phyloP scores from a whole-genome alignment of 2,888 invertebrate species.

The Pseudolycoriella hygida region DNA sequence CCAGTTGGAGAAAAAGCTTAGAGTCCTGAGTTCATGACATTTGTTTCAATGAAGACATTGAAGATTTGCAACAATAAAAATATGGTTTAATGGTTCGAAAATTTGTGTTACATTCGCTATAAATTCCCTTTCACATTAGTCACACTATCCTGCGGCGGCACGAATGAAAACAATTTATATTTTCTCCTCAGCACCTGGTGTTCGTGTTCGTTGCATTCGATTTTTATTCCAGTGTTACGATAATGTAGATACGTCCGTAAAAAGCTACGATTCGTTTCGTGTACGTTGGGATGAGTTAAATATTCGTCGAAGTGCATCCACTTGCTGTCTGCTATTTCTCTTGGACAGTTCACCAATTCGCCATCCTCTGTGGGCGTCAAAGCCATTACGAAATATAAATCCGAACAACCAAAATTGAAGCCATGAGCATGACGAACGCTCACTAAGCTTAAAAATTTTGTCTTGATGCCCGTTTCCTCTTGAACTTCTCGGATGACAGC shows the following conservation, averaged over 20 bases:
- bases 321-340: constrained; percentile 57
- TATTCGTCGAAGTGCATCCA: constrained; percentile 74
- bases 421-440: constrained; percentile 63
- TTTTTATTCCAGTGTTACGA: constrained; percentile 37
- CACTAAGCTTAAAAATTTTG: constrained; percentile 57
- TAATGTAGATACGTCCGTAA: constrained; percentile 48
- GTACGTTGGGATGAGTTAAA: constrained; percentile 49
- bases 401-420: constrained; percentile 59
- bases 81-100: too few relatives aligned
- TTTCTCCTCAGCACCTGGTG: constrained; percentile 23
- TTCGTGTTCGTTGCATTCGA: constrained; percentile 34
- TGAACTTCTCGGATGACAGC: constrained; percentile 72
- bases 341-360: constrained; percentile 47
- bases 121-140: too few relatives aligned
- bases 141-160: background rate
- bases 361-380: constrained; percentile 42
- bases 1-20: too few relatives aligned
- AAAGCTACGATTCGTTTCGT: constrained; percentile 50
- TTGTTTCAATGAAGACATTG: too few relatives aligned
- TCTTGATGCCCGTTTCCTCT: constrained; percentile 76
- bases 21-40: too few relatives aligned
- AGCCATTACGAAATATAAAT: constrained; percentile 65
- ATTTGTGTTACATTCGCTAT: too few relatives aligned
- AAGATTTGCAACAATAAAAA: too few relatives aligned
- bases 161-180: constrained; percentile 19